Conservation (phyloP, 2,888 invertebrate genomes). For the Papilio demoleus region DNA sequence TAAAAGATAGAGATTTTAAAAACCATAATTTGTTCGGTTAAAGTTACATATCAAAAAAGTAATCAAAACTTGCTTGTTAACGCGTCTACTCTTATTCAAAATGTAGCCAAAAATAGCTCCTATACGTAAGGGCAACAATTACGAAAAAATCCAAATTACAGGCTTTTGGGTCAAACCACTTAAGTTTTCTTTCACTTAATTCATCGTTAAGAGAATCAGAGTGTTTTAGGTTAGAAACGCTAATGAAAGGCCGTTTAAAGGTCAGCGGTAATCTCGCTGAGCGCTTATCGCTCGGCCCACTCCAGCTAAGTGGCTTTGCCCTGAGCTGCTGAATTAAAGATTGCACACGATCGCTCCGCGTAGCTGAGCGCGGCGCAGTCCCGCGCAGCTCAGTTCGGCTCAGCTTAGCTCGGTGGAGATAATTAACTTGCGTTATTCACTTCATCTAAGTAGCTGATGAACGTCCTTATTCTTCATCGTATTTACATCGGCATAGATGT, state of each 20-base stretch:
- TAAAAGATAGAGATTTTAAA: too few species aligned
- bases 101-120: too few species aligned
- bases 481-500: too few species aligned
- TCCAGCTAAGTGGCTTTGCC: constrained; percentile 28
- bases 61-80: not conserved
- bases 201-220: constrained; percentile 10
- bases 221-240: constrained; percentile 15
- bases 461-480: too few species aligned
- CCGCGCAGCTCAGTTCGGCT: constrained; percentile 30
- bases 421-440: not conserved
- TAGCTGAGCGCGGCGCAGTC: constrained; percentile 38
- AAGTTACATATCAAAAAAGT: not conserved
- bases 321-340: constrained; percentile 50
- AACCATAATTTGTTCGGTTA: too few species aligned
- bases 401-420: not conserved
- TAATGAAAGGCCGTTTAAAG: constrained; percentile 28
- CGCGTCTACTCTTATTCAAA: too few species aligned
- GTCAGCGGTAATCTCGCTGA: constrained; percentile 29
- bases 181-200: constrained; percentile 37
- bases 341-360: constrained; percentile 45
- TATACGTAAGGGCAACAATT: too few species aligned
- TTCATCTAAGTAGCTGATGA: not conserved
- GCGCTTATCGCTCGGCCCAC: constrained; percentile 39
- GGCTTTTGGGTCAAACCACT: constrained; percentile 11
- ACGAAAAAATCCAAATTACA: not conserved